Evolutionary conservation across 2,888 invertebrate genomes (phyloP).

Genomic region (Drosophila kuntzei): DNA sequence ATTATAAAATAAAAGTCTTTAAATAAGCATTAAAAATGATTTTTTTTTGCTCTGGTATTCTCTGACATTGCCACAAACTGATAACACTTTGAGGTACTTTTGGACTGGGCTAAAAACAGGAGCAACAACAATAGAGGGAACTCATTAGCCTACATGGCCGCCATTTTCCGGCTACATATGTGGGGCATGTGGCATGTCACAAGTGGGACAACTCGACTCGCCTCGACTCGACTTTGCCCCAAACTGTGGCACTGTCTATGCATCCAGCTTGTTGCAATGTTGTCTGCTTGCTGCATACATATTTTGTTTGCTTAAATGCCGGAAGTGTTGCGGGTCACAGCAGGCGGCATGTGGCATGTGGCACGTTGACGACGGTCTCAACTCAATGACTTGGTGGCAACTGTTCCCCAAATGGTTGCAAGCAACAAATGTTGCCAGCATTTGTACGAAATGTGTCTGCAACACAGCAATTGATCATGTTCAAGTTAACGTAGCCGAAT

Average conservation of each 20-base stretch:
- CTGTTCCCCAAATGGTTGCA: slow-evolving; percentile 28
- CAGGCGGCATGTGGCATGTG: slow-evolving; percentile 19
- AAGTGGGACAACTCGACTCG: slow-evolving; percentile 24
- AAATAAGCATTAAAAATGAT: no score
- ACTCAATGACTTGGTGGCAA: slow-evolving; percentile 11
- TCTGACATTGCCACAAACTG: background rate
- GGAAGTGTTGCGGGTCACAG: slow-evolving; percentile 72
- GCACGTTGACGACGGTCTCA: slow-evolving; percentile 25
- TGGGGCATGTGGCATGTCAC: slow-evolving; percentile 37
- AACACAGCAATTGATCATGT: slow-evolving; percentile 11
- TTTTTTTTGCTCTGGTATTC: no score
- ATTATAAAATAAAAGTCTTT: no score
- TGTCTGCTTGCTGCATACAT: slow-evolving; percentile 60
- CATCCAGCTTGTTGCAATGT: slow-evolving; percentile 25
- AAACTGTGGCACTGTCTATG: slow-evolving; percentile 8
- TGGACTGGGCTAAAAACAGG: slow-evolving; percentile 17
- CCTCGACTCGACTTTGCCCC: slow-evolving; percentile 10
- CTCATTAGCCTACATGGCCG: slow-evolving; percentile 78
- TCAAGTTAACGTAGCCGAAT: background rate
- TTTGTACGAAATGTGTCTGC: slow-evolving; percentile 41
- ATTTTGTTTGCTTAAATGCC: slow-evolving; percentile 81
- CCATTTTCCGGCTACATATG: slow-evolving; percentile 77
- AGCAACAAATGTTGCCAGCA: slow-evolving; percentile 67
- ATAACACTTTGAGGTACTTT: background rate
- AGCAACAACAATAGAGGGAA: slow-evolving; percentile 48